Conservation (phyloP, 2,888 invertebrate species). For the Bellardia bayeri region DNA sequence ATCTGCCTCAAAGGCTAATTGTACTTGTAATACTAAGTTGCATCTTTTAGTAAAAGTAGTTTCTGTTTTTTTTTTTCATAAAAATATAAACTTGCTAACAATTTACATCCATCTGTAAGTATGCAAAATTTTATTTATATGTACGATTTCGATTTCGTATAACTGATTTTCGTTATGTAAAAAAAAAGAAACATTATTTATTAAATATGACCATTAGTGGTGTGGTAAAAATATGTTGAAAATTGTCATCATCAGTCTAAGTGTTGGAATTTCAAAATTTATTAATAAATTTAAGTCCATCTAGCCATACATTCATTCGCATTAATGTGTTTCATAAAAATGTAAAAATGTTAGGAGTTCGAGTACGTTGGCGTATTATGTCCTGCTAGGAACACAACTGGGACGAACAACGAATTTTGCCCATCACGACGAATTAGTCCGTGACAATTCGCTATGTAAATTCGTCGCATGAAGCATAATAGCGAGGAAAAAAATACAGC, state of each 20-base stretch:
- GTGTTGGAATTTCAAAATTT: constrained; percentile 20
- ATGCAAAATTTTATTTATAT: constrained; percentile 12
- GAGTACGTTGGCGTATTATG: background rate
- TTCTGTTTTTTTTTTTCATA: background rate
- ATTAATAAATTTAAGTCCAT: constrained; percentile 1
- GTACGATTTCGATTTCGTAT: constrained; percentile 22
- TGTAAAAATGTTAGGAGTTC: background rate
- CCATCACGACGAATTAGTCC: no score
- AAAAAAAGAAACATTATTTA: constrained; percentile 24
- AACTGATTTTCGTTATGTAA: constrained; percentile 37
- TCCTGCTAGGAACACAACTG: background rate
- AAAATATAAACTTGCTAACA: background rate
- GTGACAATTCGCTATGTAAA: no score
- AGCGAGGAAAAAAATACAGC: no score
- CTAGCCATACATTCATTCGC: background rate
- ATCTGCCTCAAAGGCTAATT: constrained; percentile 68
- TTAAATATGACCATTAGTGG: constrained; percentile 35
- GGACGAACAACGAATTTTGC: no score
- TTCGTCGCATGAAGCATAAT: no score
- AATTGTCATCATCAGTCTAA: constrained; percentile 43
- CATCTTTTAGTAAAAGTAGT: constrained; percentile 69
- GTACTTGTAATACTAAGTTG: constrained; percentile 41
- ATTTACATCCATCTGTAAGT: background rate
- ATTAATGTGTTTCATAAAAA: background rate
- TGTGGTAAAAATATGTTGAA: constrained; percentile 27